Evolutionary conservation across 1,140 invertebrate species (phyloP), one percentile per base, ranked within the genome.

Genomic region (Bombus waltoni): DNA sequence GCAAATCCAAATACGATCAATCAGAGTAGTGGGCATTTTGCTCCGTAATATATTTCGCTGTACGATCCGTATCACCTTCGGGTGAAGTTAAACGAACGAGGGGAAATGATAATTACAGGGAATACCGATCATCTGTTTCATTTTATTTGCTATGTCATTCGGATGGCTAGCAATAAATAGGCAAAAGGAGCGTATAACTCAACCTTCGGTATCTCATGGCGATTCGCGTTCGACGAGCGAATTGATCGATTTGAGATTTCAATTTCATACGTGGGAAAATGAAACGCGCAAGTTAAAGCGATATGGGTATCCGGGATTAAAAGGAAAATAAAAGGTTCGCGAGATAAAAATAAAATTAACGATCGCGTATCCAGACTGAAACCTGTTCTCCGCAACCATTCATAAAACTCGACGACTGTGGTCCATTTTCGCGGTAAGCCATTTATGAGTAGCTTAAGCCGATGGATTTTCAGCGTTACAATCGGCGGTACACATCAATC

Each of bases 281-380:
- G 9, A n/a, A 65, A 28, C 25, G 18, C 22, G 35, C 18, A 32
- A 13, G 13, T 81, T 15, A 22, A 65, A 13, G 35, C 62, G 59
- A 68, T 76, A 62, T 18, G 10, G 73, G 38, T 65, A 40, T 40
- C 38, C 44, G 1, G 72, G 22, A 66, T 83, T 25, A 32, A 40
- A 32, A 15, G 42, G 32, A n/a, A 44, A 57, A 53, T 42, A 76
- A 74, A 88, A 59, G 85, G 89, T 89, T 53, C 3, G 88, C 73
- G 65, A 32, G 18, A 68, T 42, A 78, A 42, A 83, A 78, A 68
- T 78, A 42, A 68, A 77, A 70, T 53, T 40, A 40, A 77, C 40
- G 38, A 77, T 76, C 66, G 6, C 66, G 76, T 68, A 53, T 28
- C 35, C 47, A 3, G 35, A 42, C 42, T 35, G 44, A 70, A 83